Conservation (phyloP, 2,888 invertebrate genomes). For the Apoderus coryli region DNA sequence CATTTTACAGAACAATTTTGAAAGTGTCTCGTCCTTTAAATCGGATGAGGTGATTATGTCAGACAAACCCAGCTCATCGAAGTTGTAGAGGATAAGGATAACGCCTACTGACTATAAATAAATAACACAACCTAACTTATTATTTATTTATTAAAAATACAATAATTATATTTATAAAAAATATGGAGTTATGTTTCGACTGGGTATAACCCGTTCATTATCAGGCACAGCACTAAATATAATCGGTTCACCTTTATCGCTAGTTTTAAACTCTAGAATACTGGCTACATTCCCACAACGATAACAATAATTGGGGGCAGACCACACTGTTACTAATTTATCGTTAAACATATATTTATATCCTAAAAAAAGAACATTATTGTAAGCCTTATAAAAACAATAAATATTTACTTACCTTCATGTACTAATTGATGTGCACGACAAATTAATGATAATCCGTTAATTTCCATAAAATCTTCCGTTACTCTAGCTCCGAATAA, state of each 20-base stretch:
- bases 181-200: constrained; percentile 87
- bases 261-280: constrained; percentile 76
- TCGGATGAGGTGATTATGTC: too few species aligned
- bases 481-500: constrained; percentile 91
- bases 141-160: constrained; percentile 6
- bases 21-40: too few species aligned
- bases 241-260: constrained; percentile 64
- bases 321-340: constrained; percentile 96
- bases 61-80: too few species aligned
- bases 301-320: constrained; percentile 99
- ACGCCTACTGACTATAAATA: too few species aligned
- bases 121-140: background rate
- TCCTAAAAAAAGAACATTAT: constrained; percentile 40
- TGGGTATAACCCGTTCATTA: constrained; percentile 82
- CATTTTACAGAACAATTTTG: too few species aligned
- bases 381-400: constrained; percentile 1
- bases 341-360: constrained; percentile 98
- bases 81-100: too few species aligned
- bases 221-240: constrained; percentile 95
- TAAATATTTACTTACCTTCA: constrained; percentile 54
- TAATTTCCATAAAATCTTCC: constrained; percentile 86
- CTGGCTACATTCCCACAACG: constrained; percentile 98
- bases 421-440: constrained; percentile 98
- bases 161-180: constrained; percentile 56
- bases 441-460: constrained; percentile 86